Base-by-base conservation (phyloP, 2,888 invertebrate genomes). In the Dysmachus trigonus region DNA sequence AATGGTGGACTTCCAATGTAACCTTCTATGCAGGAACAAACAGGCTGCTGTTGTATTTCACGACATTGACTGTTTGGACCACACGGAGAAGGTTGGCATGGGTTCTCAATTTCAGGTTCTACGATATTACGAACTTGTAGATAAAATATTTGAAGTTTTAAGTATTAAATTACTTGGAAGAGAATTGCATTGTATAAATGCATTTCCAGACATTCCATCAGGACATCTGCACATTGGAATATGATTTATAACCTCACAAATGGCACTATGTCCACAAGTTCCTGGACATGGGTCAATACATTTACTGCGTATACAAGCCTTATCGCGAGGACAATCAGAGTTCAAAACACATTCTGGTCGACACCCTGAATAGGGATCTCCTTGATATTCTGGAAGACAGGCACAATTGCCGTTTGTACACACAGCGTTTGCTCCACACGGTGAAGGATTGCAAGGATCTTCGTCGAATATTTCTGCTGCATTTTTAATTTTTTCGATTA, bases 151-250 rank as follows among this genome's bases (percentile, higher is more conserved):
- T 2, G 10, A 13, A 41, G 41, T 22, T 53, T 7, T 62, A 13
- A 62, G 22, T 22, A 22, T 8, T 8, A 51, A 76, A 86, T 88
- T 90, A 90, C 90, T 89, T 89, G 90, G 90, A 30, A 93, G 89
- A 6, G 90, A 89, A 62, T 90, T 90, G 87, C 96, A 96, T 89
- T 94, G 93, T 38, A 95, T 93, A 90, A 96, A 96, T 82, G 97
- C 96, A 93, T 97, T 96, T 88, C 97, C 97, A 1, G 95, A 95
- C 91, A 94, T 96, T 83, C 95, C 96, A 87, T 94, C 93, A 71
- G 95, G 95, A 90, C 97, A 97, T 53, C 94, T 94, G 90, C 97
- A 97, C 87, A 95, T 94, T 30, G 97, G 96, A 79, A 97, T 94
- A 89, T 97, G 97, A 88, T 95, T 95, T 89, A 94, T 94, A 1